Conservation (phyloP, 1,140 invertebrate species). For the Apis laboriosa region DNA sequence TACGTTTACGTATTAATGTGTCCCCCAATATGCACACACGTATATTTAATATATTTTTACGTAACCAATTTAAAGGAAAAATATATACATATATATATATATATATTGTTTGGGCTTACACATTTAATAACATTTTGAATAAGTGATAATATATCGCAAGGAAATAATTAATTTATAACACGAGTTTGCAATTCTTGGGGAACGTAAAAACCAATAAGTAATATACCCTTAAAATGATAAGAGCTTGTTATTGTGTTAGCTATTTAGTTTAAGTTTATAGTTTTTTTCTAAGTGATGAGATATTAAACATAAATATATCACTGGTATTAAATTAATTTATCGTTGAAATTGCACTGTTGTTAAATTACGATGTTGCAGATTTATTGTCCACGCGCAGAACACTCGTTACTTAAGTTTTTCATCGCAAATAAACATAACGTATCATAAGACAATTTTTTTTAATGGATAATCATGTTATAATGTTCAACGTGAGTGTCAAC, state of each 20-base stretch:
- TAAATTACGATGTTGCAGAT: neutral
- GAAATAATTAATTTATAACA: constrained; percentile 20
- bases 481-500: neutral
- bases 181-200: neutral
- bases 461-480: neutral
- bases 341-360: neutral
- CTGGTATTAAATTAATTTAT: constrained; percentile 10
- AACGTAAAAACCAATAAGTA: neutral
- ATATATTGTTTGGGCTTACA: constrained; percentile 25
- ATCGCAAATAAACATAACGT: neutral
- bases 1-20: neutral
- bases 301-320: neutral
- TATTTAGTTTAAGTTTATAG: neutral
- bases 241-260: constrained; percentile 10
- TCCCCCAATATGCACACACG: neutral
- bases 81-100: neutral
- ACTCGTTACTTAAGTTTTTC: neutral
- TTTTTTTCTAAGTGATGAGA: constrained; percentile 1
- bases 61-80: neutral
- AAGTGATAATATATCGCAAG: neutral
- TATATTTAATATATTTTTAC: neutral
- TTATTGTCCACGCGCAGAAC: neutral
- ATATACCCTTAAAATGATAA: neutral
- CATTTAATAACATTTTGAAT: constrained; percentile 32
- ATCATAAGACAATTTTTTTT: neutral